Conservation (phyloP, 2,888 invertebrate genomes). For the Drosophila atripex region DNA sequence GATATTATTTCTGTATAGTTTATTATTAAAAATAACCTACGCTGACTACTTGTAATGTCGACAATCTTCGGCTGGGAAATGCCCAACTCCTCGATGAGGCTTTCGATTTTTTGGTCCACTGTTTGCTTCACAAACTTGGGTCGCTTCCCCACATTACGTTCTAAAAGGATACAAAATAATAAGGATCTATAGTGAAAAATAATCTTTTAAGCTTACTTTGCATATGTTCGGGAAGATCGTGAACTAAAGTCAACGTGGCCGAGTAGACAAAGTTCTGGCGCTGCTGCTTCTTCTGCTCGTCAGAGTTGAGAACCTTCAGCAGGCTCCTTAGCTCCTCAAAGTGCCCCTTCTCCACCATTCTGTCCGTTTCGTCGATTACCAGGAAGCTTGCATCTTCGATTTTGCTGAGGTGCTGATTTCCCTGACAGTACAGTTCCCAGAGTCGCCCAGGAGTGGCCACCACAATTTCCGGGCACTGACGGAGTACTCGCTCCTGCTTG, state of each 20-base stretch:
- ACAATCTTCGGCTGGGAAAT: conserved; percentile 96
- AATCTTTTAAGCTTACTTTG: conserved; percentile 83
- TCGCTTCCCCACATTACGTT: conserved; percentile 79
- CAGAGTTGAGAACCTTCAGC: conserved; percentile 91
- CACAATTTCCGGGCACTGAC: conserved; percentile 94
- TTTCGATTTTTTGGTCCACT: conserved; percentile 90
- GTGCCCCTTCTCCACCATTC: conserved; percentile 98
- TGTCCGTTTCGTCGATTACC: conserved; percentile 98
- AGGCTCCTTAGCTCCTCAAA: conserved; percentile 95
- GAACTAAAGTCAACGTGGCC: conserved; percentile 96
- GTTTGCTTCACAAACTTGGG: conserved; percentile 87
- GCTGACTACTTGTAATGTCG: conserved; percentile 92
- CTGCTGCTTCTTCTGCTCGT: conserved; percentile 85
- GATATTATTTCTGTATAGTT: not conserved
- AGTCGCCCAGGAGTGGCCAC: conserved; percentile 98
- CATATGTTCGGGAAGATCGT: conserved; percentile 91
- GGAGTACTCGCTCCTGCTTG: conserved; percentile 95
- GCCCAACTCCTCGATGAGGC: conserved; percentile 91
- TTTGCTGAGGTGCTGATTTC: conserved; percentile 90
- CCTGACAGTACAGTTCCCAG: conserved; percentile 95
- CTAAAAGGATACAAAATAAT: conserved; percentile 45
- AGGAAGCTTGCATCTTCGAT: conserved; percentile 91
- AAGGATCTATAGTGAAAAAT: not conserved
- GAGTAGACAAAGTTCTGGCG: conserved; percentile 99
- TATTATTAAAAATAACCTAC: conserved; percentile 82